Evolutionary conservation across 2,797 vertebrate species (phyloP), one percentile per base, ranked within the genome.

Genomic region (Lophotriccus pileatus): DNA sequence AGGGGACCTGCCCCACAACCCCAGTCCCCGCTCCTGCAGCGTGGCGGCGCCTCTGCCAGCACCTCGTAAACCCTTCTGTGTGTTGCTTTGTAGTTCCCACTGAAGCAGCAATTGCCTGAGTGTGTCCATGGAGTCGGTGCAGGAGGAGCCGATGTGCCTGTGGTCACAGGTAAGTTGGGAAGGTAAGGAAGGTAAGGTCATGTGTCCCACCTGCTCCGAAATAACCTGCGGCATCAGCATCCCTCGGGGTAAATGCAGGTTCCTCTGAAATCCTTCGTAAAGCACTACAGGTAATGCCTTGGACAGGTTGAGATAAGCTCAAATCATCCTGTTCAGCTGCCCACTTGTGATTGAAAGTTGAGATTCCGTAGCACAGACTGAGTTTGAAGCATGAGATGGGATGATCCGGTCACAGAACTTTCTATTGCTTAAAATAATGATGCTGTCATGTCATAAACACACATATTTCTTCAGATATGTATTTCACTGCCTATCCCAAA

Each of bases 181-280:
- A 97, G 93, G 95, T 96, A 75, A 97, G 77, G 34, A 77, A 97
- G 93, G 95, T 96, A 75, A 97, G 95, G 30, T 30, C 2, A 0
- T 2, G 2, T 37, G 21, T n/a, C 69, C 4, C 2, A 19, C 53
- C 55, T 24, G 14, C 62, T 89, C 81, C 14, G 3, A 49, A 41
- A 53, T 8, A 17, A 72, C 49, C 49, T 34, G 59, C 14, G 9
- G 55, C 37, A 8, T 21, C 88, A 11, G 21, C 27, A 3, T 27
- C 53, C 64, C 34, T 62, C 66, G 9, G 32, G 47, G 8, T 36
- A 4, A 37, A 8, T 1, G 9, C 63, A 19, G 52, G 17, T 62
- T 68, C 52, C n/a, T 43, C 28, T 18, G 60, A 25, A 37, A 15
- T 0, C 0, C 2, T 50, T 22, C 78, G 7, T 9, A 30, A 30